Evolutionary conservation across 2,888 invertebrate genomes (phyloP).

Genomic region (Drosophila recens): DNA sequence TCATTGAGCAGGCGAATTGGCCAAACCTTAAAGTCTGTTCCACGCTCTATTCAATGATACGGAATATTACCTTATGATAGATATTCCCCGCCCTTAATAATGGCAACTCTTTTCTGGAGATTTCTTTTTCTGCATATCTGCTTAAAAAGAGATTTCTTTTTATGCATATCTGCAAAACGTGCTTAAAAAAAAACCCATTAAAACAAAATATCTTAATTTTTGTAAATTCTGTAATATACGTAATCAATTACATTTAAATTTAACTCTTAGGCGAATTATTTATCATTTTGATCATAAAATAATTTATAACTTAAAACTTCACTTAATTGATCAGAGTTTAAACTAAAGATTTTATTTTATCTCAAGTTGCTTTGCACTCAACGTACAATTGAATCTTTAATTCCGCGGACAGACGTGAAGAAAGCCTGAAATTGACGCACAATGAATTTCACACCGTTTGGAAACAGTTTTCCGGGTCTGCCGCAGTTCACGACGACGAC

Average conservation of each 20-base stretch:
- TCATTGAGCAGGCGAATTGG: slow-evolving; percentile 46
- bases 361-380: slow-evolving; percentile 29
- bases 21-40: slow-evolving; percentile 45
- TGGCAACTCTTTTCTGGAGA: too few relatives aligned
- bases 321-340: background rate
- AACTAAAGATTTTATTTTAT: background rate
- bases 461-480: slow-evolving; percentile 91
- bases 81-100: background rate
- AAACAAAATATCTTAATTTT: too few relatives aligned
- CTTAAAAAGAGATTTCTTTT: too few relatives aligned
- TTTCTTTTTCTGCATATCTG: too few relatives aligned
- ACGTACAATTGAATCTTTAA: slow-evolving; percentile 22
- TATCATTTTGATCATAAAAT: background rate
- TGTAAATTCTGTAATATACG: too few relatives aligned
- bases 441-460: slow-evolving; percentile 95
- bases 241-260: too few relatives aligned
- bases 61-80: slow-evolving; percentile 8
- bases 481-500: slow-evolving; percentile 90
- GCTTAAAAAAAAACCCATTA: too few relatives aligned
- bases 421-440: slow-evolving; percentile 54
- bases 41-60: background rate
- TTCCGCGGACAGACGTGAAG: slow-evolving; percentile 6
- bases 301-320: background rate
- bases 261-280: too few relatives aligned
- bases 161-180: too few relatives aligned